Evolutionary conservation across 2,888 invertebrate genomes (phyloP), one percentile per base, ranked within the genome.

Genomic region (Stenchaetothrips biformis): DNA sequence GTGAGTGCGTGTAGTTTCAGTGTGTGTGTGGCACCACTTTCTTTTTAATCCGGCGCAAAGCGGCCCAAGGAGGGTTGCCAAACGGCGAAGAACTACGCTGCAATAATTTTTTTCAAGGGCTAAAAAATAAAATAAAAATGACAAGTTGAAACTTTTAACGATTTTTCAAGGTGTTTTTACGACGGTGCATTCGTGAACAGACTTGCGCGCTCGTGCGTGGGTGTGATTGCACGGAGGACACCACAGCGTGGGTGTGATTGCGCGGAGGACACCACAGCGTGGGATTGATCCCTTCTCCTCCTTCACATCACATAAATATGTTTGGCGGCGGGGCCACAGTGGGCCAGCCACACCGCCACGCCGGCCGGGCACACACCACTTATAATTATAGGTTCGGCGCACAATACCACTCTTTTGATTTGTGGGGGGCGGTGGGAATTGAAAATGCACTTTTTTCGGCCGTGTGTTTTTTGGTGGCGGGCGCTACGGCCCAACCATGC

Each of bases 261-360:
- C 37, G 67, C 25, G 67, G 67, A 4, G 25, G 67, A 74, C 67
- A 74, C 21, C 67, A 67, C 18, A 21, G 67, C 67, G 67, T 74
- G 67, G 67, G 67, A 74, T 21, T 74, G 67, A 21, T 25, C 25
- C 67, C 21, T 25, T 74, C 67, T 74, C 25, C 11, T 25, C 11
- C 67, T 74, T 74, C 67, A 74, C 67, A 74, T 74, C 67, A 74
- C 67, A 74, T 74, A 74, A 74, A 74, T 74, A 74, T 74, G n/a
- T 74, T 21, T 74, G 67, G 13, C 53, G 53, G 53, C 53, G 16
- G 9, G 53, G 67, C 67, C 37, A 37, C 37, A 37, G 37, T 37
- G 37, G n/a, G n/a, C n/a, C n/a, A n/a, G n/a, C 67, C 67, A 25
- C 25, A 7, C 53, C 13, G 53, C 16, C 16, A 53, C n/a, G n/a